phyloP scores from a whole-genome alignment of 1,140 invertebrate genomes.

The Lethocerus indicus region DNA sequence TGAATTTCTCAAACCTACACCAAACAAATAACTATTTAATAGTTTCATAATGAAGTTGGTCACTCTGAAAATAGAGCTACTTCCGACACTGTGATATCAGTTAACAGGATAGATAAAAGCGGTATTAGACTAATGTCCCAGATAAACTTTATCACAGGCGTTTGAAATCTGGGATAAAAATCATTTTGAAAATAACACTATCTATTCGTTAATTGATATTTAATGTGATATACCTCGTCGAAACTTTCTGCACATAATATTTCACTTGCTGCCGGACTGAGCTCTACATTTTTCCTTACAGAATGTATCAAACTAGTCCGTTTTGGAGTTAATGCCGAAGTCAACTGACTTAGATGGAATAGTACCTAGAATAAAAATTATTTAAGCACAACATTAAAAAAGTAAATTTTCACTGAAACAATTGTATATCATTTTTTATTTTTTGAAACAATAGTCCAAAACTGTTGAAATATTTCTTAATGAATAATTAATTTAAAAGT shows the following conservation, averaged over 20 bases:
- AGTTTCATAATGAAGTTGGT: background rate
- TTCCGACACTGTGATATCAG: background rate
- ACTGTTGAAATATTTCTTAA: background rate
- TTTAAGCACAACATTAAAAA: background rate
- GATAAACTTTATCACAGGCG: background rate
- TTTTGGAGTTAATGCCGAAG: background rate
- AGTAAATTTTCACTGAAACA: background rate
- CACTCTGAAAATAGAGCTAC: background rate
- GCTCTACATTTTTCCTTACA: background rate
- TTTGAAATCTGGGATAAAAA: background rate
- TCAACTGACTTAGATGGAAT: constrained; percentile 5
- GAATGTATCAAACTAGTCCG: background rate
- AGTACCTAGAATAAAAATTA: constrained; percentile 1
- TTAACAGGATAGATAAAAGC: background rate
- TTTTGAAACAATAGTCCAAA: background rate
- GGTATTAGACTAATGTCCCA: background rate
- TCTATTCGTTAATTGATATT: background rate
- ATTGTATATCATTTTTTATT: background rate
- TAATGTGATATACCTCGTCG: constrained; percentile 5
- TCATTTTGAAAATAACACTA: background rate
- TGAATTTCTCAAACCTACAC: too few species aligned
- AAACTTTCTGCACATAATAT: constrained; percentile 4
- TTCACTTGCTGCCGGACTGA: background rate
- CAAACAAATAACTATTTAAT: too few species aligned
- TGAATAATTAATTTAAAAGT: background rate